These are phyloP conservation scores for Calypte anna DNA, from an alignment of 2,113 vertebrate genomes.

Conservation along the genomic window DNA sequence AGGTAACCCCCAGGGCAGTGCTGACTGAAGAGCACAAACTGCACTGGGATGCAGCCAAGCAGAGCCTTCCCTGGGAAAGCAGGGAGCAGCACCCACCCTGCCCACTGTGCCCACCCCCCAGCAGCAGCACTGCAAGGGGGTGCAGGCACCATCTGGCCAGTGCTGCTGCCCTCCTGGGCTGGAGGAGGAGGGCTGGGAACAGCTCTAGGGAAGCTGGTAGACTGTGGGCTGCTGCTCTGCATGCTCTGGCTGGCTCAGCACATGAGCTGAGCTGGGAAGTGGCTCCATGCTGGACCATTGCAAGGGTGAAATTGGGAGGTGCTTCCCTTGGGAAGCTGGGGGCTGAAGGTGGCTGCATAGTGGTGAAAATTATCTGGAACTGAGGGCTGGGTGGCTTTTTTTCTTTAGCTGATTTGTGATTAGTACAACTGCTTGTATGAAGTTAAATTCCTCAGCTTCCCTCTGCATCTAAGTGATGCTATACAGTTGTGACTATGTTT, in stretches of 20 bases:
- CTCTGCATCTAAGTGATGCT: not conserved
- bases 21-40: conserved; percentile 44
- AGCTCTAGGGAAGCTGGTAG: not conserved
- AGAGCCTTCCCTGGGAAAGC: not conserved
- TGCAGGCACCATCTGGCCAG: not conserved
- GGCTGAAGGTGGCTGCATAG: not conserved
- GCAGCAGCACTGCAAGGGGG: rapidly evolving
- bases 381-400: not conserved
- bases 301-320: not conserved
- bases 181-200: not conserved
- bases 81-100: not conserved
- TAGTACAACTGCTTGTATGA: not conserved
- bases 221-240: rapidly evolving
- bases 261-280: not conserved
- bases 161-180: not conserved
- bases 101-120: rapidly evolving
- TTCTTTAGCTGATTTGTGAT: not conserved
- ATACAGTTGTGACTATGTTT: not conserved
- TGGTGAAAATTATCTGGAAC: not conserved
- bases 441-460: not conserved
- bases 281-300: not conserved
- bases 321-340: not conserved
- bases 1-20: conserved; percentile 35
- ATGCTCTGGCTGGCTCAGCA: not conserved
- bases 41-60: not conserved